Percentiles rank a stretch among this genome's conserved stretches.
phyloP scores from a whole-genome alignment of 1,140 invertebrate genomes.

The Hydropsyche tenuis region DNA sequence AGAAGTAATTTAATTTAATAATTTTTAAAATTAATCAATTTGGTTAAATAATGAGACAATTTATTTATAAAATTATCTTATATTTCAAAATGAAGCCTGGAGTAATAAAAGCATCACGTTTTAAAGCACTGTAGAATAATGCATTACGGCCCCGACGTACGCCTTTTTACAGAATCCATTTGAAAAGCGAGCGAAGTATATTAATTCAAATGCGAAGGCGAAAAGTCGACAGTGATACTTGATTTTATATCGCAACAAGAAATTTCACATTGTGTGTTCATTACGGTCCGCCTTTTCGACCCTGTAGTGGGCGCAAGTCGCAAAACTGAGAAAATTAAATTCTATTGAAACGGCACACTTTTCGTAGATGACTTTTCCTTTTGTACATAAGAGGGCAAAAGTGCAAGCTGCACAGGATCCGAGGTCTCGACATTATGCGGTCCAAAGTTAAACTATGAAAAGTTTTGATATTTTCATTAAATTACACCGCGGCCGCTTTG shows the following conservation, averaged over 20 bases:
- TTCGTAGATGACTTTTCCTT: background rate
- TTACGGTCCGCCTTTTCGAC: background rate
- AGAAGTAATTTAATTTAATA: no score
- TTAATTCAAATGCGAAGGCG: background rate
- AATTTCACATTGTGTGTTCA: background rate
- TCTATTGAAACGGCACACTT: background rate
- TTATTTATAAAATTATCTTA: no score
- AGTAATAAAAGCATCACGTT: no score
- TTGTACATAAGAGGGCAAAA: background rate
- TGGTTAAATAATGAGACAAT: no score
- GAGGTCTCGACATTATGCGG: background rate
- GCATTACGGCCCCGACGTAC: no score
- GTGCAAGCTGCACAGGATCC: background rate
- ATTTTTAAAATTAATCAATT: no score
- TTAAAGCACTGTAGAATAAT: no score
- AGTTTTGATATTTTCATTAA: slow-evolving; percentile 40
- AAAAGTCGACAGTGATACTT: background rate
- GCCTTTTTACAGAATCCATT: no score
- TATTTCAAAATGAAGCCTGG: no score
- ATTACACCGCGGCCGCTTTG: slow-evolving; percentile 32
- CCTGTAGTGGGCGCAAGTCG: background rate
- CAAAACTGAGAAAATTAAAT: slow-evolving; percentile 4
- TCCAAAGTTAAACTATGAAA: background rate
- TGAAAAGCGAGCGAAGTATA: no score
- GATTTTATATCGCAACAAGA: background rate